phyloP scores from a whole-genome alignment of 2,113 vertebrate genomes.

The Trematocara stigmaticum region DNA sequence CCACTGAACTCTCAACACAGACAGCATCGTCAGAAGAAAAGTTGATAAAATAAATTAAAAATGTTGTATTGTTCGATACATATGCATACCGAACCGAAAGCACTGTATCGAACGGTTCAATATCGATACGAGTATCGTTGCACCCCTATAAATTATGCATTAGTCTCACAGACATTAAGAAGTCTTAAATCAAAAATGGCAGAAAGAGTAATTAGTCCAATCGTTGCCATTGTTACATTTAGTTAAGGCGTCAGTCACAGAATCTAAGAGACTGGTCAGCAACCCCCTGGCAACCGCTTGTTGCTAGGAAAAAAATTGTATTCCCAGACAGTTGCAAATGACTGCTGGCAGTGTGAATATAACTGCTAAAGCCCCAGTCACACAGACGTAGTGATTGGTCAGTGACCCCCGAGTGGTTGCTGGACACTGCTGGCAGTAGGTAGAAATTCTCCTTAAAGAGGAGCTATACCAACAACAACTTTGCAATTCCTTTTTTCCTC shows the following conservation, averaged over 20 bases:
- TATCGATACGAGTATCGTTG: no score
- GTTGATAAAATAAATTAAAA: no score
- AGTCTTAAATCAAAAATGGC: neutral
- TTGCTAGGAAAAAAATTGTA: neutral
- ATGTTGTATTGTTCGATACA: no score
- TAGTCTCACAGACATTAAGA: neutral
- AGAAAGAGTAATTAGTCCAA: neutral
- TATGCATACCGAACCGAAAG: no score
- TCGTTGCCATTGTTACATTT: neutral
- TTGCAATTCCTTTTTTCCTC: neutral
- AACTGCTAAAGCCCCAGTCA: neutral
- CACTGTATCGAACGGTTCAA: no score
- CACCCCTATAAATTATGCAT: neutral
- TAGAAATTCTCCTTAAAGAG: neutral
- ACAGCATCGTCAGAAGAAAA: no score
- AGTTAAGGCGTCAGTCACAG: neutral
- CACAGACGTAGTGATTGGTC: neutral
- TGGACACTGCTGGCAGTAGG: rapidly evolving
- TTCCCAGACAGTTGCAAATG: neutral
- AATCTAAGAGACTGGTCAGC: neutral
- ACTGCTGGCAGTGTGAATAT: neutral
- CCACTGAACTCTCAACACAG: no score
- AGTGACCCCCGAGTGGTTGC: neutral
- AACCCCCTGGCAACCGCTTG: neutral
- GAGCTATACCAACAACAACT: neutral